Evolutionary conservation across 2,888 invertebrate genomes (phyloP), one percentile per base, ranked within the genome.

Genomic region (Microctonus brassicae): DNA sequence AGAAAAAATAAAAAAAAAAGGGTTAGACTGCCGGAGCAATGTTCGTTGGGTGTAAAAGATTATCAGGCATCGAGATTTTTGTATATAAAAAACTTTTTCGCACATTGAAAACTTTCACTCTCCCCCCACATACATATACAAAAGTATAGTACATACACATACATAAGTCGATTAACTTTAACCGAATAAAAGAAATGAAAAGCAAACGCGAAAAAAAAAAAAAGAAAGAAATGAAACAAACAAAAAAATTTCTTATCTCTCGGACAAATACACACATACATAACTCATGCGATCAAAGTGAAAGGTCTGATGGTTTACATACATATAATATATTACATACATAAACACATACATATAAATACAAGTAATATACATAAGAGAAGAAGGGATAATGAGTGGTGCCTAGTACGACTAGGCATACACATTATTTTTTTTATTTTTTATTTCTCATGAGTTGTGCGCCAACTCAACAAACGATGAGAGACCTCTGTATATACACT

Each of bases 1-100:
- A 64, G n/a, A 42, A 57, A 33, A 62, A 69, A 69, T 39, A 69
- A 63, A 64, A 47, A 52, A 55, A 22, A 26, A 55, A 29, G 55
- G 47, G 60, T 68, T 60, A 42, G 60, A 61, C 29, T 61, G 47
- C 34, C 52, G 47, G 34, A 68, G 34, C 60, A 62, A 42, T 29
- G 26, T 79, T 84, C 83, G 29, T 29, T 29, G 80, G 84, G 83
- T 82, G 84, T 84, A 83, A 84, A 82, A 84, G 84, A 86, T 86
- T 85, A 86, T 85, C 84, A 78, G 55, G 63, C 53, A 63, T 70
- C 55, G 63, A 63, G 42, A 57, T 42, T 55, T 69, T 60, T 33
- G 33, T 55, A 17, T 36, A 33, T 10, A 39, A 39, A 22, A 39
- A 22, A 36, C 29, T 58, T 39, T 58, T 17, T 33, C 39, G 17